Base-by-base conservation (phyloP, 30 jellyfish, hydroid and myxozoan genomes). In the Aurelia sp. region DNA sequence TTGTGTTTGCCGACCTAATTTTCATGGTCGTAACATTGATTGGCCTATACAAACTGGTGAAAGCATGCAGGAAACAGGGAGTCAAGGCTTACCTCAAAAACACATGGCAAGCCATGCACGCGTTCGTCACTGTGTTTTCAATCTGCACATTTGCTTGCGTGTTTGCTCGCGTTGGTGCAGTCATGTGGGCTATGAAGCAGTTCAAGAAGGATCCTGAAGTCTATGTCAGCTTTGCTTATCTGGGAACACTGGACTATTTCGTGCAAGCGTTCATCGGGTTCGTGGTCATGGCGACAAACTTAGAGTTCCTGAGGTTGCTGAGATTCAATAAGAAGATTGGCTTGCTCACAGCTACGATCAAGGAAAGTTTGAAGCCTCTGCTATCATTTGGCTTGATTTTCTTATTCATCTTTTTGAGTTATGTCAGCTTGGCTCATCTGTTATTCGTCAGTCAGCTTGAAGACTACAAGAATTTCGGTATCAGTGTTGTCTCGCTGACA, bases 231-330 rank as follows among this genome's bases (percentile, higher is more conserved):
- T 94, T 94, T 48, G 83, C 94, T 15, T 88, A 80, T 66, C 97
- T 94, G 17, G 99, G 97, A 47, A 92, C 70, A 71, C 70, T 94
- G 74, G 99, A 94, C 57, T 94, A 88, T 74, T 79, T 94, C 63
- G 96, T 83, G 66, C 80, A 78, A 73, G 99, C 94, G 4, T 88
- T 86, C 69, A 80, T 94, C 65, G 99, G 99, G 10, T 94, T 94
- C 62, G 96, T 94, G 65, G 96, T 94, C 60, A 90, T 94, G 86
- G 89, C 91, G 35, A 76, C 99, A 30, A 94, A 94, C 75, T 72
- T 94, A 16, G 99, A 94, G 79, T 94, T 94, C 71, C 74, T 94
- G 80, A 92, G 97, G 59, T 89, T 94, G 38, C 82, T 94, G 72
- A 91, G 99, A 4, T 94, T 94, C 85, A 94, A 94, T 80, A 72